Base-by-base conservation (phyloP, 2,888 invertebrate species). In the Aspidiotus destructor region DNA sequence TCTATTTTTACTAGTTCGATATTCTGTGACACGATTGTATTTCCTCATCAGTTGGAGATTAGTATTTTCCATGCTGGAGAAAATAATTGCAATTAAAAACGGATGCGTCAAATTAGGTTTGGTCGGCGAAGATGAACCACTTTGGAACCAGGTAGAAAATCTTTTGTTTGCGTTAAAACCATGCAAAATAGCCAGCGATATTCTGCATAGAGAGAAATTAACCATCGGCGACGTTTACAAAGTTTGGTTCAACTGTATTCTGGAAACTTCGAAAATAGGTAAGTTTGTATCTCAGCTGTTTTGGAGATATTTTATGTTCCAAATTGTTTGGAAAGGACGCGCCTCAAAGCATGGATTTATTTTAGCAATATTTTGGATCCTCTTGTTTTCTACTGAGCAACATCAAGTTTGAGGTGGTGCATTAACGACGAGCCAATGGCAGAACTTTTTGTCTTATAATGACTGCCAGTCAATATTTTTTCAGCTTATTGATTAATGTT, bases 201-300 rank as follows among this genome's bases (percentile, higher is more conserved):
- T 48, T 48, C n/a, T 48, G n/a, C 48, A 48, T 13, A 48, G 6
- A n/a, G 48, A 48, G 48, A 11, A 48, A 48, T n/a, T 48, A 3
- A 48, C 48, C n/a, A n/a, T 48, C 2, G 48, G 48, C n/a, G 48
- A 48, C 48, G 48, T 48, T 11, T 48, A 48, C 48, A 48, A 48
- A 48, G 10, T 48, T 11, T 48, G 48, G 48, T 48, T 48, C 48
- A 48, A 48, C 48, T 48, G 48, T 48, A 48, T 48, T 48, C 48
- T 48, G 10, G 48, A 48, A 48, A 48, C 48, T 13, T 48, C 48
- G 11, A 48, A 48, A 48, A 48, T 48, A 13, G 48, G 48, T 48
- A 48, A 48, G 48, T 48, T 28, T 28, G 28, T 28, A 28, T 28
- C 28, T 28, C n/a, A n/a, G 28, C 5, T 28, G 5, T 28, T 28